Percentiles rank a stretch among this genome's conserved stretches.
phyloP scores from a whole-genome alignment of 2,113 vertebrate genomes.

The Paraplagusia blochii region DNA sequence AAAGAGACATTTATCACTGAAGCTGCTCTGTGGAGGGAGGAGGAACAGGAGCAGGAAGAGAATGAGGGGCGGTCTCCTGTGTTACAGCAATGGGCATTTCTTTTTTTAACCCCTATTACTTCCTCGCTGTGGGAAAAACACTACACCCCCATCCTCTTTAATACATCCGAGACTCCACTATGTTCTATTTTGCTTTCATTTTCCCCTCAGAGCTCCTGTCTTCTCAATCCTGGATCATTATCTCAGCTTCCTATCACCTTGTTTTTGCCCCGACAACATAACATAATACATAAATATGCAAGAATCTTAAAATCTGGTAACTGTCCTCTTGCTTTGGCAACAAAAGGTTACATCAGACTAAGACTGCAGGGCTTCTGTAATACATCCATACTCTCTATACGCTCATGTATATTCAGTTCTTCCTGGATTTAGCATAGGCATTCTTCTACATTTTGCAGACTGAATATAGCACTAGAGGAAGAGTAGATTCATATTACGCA shows the following conservation, averaged over 20 bases:
- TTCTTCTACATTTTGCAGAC: conserved; percentile 7
- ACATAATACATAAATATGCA: conserved; percentile 53
- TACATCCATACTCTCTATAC: conserved; percentile 62
- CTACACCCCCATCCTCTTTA: conserved; percentile 47
- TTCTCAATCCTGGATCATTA: conserved; percentile 21
- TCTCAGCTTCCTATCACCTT: conserved; percentile 39
- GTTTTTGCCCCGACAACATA: conserved; percentile 46
- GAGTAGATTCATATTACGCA: conserved; percentile 33
- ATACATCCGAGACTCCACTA: conserved; percentile 42
- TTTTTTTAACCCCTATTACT: conserved; percentile 66
- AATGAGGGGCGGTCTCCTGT: conserved; percentile 34
- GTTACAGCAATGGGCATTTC: conserved; percentile 54
- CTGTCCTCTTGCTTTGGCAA: conserved; percentile 62
- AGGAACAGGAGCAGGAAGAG: conserved; percentile 34
- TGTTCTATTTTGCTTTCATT: conserved; percentile 39
- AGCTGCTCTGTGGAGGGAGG: conserved; percentile 54
- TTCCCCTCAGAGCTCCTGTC: conserved; percentile 29
- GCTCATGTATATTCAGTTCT: conserved; percentile 69
- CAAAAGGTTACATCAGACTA: conserved; percentile 72
- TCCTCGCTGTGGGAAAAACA: conserved; percentile 58
- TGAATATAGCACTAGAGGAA: conserved; percentile 15
- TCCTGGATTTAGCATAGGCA: conserved; percentile 31
- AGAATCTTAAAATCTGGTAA: conserved; percentile 44
- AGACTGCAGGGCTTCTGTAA: conserved; percentile 30
- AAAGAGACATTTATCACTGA: conserved; percentile 80